Evolutionary conservation across 2,113 vertebrate species (phyloP).

Genomic region (Hydrochoerus hydrochaeris): DNA sequence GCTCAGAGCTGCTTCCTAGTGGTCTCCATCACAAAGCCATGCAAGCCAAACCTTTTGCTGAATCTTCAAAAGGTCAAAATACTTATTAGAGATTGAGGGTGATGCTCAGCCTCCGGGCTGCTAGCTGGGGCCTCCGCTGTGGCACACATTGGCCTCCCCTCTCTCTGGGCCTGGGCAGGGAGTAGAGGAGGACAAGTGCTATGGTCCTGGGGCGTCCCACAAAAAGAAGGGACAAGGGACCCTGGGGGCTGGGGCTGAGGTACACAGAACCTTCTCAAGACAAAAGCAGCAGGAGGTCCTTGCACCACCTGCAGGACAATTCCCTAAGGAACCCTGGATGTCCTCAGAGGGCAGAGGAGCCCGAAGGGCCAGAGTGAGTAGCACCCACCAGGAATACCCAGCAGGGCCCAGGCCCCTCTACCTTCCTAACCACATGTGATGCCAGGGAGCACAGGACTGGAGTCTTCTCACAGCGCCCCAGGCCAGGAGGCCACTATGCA

Average conservation of each 20-base stretch:
- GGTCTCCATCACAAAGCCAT: not conserved
- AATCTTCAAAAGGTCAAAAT: not conserved
- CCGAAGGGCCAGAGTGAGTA: too few species aligned
- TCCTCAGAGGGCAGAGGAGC: not conserved
- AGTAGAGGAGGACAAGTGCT: not conserved
- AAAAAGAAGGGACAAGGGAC: not conserved
- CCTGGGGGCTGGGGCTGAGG: not conserved
- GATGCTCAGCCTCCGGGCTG: rapidly evolving
- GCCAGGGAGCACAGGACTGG: too few species aligned
- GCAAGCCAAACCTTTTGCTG: not conserved
- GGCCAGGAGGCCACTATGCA: not conserved
- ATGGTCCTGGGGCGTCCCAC: not conserved
- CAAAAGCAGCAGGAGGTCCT: not conserved
- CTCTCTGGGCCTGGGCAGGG: not conserved
- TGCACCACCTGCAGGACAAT: not conserved
- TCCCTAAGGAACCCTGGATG: not conserved
- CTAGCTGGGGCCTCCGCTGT: not conserved
- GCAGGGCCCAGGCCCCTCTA: too few species aligned
- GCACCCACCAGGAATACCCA: too few species aligned
- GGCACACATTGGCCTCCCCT: not conserved
- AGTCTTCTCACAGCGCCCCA: not conserved
- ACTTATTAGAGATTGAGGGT: not conserved
- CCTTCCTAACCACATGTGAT: too few species aligned
- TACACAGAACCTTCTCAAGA: not conserved
- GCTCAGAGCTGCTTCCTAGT: too few species aligned